These are phyloP conservation scores for Campodea augens DNA, from an alignment of 1,140 invertebrate genomes.

Conservation along the genomic window DNA sequence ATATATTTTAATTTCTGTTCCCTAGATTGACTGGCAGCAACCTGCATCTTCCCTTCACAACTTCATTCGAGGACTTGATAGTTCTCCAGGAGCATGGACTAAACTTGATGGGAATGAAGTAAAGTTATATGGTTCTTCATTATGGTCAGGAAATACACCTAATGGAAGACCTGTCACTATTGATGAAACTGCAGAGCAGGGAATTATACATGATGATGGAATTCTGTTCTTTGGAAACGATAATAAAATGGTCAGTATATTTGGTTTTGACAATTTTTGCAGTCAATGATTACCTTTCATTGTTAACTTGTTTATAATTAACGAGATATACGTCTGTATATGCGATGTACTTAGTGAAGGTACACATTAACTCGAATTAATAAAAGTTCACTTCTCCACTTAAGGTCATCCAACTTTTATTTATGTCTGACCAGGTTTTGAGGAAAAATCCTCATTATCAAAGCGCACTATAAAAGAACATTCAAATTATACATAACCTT, in stretches of 20 bases:
- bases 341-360: too few relatives aligned
- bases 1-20: constrained; percentile 1
- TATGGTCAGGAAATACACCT: constrained; percentile 44
- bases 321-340: too few relatives aligned
- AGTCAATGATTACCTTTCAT: too few relatives aligned
- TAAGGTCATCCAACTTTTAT: too few relatives aligned
- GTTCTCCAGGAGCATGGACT: constrained; percentile 75
- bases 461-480: too few relatives aligned
- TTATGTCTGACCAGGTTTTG: too few relatives aligned
- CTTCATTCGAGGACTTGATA: constrained; percentile 84
- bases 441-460: too few relatives aligned
- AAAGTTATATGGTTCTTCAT: constrained; percentile 54
- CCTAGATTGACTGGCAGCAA: constrained; percentile 53
- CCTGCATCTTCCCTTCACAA: constrained; percentile 55
- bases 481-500: too few relatives aligned
- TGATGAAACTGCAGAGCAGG: constrained; percentile 35
- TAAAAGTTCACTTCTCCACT: too few relatives aligned
- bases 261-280: constrained; percentile 5
- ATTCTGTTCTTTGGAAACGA: constrained; percentile 61
- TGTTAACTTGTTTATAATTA: too few relatives aligned
- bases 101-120: constrained; percentile 42
- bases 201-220: constrained; percentile 55
- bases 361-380: too few relatives aligned
- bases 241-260: constrained; percentile 39
- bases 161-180: constrained; percentile 39